Percentiles rank a stretch among this genome's conserved stretches.
These are phyloP conservation scores for Takifugu ocellatus DNA, from an alignment of 2,797 vertebrate genomes.

Conservation along the genomic window DNA sequence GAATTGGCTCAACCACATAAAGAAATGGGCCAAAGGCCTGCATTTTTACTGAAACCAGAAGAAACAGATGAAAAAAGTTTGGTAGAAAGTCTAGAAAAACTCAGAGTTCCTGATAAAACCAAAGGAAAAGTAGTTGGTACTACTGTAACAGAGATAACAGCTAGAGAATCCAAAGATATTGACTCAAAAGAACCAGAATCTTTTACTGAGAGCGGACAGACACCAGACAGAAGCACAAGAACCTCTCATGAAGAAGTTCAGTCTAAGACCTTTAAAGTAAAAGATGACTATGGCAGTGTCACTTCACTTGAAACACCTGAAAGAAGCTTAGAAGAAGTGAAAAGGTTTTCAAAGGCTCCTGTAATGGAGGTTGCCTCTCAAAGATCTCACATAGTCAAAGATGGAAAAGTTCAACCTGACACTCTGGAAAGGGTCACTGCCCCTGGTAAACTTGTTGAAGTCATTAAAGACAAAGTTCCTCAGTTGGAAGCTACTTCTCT, in stretches of 20 bases:
- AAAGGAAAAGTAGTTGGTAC: background rate
- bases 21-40: background rate
- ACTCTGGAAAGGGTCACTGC: background rate
- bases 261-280: slow-evolving; percentile 6
- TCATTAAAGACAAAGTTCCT: background rate
- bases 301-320: slow-evolving; percentile 11
- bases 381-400: slow-evolving; percentile 7
- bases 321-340: slow-evolving; percentile 6
- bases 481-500: background rate
- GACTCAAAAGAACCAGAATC: background rate
- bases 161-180: background rate
- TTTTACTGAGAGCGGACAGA: background rate
- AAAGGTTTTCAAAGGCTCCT: slow-evolving; percentile 13
- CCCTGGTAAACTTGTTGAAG: background rate
- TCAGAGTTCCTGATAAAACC: too few relatives aligned
- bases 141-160: background rate
- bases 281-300: slow-evolving; percentile 13
- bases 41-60: background rate
- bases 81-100: too few relatives aligned
- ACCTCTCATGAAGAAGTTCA: slow-evolving; percentile 3
- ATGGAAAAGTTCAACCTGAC: slow-evolving; percentile 13
- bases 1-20: background rate
- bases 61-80: too few relatives aligned
- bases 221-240: background rate
- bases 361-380: slow-evolving; percentile 26